A percentile compares a stretch with the other conserved stretches of the same genome.
Conservation (phyloP, 2,888 invertebrate species). For the Hyppa rectilinea region DNA sequence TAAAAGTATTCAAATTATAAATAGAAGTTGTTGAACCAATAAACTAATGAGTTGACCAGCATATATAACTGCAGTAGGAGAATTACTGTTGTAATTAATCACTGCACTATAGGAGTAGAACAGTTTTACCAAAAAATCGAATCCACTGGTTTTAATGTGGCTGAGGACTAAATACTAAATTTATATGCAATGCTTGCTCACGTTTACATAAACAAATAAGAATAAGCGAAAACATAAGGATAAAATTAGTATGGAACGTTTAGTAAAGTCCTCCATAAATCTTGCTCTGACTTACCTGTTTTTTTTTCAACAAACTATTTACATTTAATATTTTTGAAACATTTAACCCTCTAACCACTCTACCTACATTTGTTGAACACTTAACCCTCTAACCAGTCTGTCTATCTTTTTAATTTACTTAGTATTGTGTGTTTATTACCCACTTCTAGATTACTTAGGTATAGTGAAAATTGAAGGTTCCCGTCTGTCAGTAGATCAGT, state of each 20-base stretch:
- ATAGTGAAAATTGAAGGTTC: background rate
- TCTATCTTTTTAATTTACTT: background rate
- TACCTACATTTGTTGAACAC: too few relatives aligned
- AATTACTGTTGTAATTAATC: too few relatives aligned
- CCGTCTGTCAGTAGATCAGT: background rate
- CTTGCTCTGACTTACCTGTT: constrained; percentile 5
- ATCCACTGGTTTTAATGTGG: background rate
- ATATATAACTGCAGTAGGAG: too few relatives aligned
- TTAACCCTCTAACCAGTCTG: too few relatives aligned
- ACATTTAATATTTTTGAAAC: too few relatives aligned
- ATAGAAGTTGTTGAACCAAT: background rate
- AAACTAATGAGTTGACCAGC: background rate
- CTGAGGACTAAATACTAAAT: background rate
- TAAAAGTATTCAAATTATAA: background rate
- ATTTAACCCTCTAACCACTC: too few relatives aligned
- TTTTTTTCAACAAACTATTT: background rate
- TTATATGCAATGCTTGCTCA: background rate
- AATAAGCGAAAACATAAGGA: background rate
- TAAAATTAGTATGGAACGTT: too few relatives aligned
- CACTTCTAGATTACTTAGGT: background rate
- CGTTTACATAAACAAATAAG: background rate
- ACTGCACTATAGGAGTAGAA: background rate
- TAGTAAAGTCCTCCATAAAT: too few relatives aligned
- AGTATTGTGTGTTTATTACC: background rate
- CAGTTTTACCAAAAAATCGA: background rate